Percentiles rank a stretch among this genome's conserved stretches.
phyloP scores from a whole-genome alignment of 1,140 invertebrate genomes.

The Himalopsyche phryganea region DNA sequence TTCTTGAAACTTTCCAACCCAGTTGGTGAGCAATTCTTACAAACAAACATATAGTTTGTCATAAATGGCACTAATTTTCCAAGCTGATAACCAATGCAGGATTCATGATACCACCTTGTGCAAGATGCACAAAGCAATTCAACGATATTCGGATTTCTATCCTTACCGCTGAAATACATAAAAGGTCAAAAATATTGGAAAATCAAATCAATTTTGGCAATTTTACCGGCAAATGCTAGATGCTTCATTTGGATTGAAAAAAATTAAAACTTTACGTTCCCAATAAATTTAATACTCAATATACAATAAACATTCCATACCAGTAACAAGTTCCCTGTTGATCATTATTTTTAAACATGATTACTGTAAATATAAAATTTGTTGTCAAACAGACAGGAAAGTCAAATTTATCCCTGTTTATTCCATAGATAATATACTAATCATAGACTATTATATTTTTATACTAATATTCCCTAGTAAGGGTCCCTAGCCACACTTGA shows the following conservation, averaged over 20 bases:
- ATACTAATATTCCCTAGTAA: no score
- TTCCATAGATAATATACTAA: no score
- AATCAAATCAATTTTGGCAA: background rate
- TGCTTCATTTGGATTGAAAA: no score
- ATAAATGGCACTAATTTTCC: slow-evolving; percentile 93
- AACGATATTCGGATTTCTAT: slow-evolving; percentile 83
- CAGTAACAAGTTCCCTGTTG: slow-evolving; percentile 34
- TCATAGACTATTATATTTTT: no score
- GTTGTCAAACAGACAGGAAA: background rate
- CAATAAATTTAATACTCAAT: slow-evolving; percentile 5
- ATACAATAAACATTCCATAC: slow-evolving; percentile 20
- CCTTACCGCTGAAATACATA: slow-evolving; percentile 71
- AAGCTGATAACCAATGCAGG: slow-evolving; percentile 85
- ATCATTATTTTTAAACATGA: slow-evolving; percentile 30
- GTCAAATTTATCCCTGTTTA: no score
- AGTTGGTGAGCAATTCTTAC: slow-evolving; percentile 92
- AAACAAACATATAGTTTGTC: slow-evolving; percentile 94
- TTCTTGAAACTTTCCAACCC: slow-evolving; percentile 86
- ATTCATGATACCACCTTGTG: slow-evolving; percentile 88
- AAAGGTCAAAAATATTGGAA: background rate
- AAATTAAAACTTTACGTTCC: no score
- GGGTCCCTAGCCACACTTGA: no score
- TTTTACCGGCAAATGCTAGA: background rate
- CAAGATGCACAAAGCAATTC: slow-evolving; percentile 90
- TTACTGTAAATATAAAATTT: background rate